Evolutionary conservation across 2,888 invertebrate genomes (phyloP), one percentile per base, ranked within the genome.

Genomic region (Punctoribates punctum): DNA sequence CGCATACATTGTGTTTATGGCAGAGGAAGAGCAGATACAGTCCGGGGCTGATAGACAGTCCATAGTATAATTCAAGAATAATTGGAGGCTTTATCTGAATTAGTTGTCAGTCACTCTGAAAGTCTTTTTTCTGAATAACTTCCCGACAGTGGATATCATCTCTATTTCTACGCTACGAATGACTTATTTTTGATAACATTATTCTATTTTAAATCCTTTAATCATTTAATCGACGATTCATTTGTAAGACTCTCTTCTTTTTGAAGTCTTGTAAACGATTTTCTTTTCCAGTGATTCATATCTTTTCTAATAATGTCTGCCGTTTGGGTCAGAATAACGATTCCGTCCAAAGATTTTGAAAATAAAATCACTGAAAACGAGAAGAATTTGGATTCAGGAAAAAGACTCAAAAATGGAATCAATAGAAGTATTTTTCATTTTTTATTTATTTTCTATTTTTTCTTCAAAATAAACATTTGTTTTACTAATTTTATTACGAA

Each of bases 241-340:
- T 27, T 62, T 20, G 34, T 29, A 3, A 62, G 23, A 62, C 20
- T 20, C 9, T 27, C 13, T 1, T 23, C 17, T 62, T 62, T 17
- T 62, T 42, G 42, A 42, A 42, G 42, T 42, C 13, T 1, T 9
- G 13, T 42, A 42, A 42, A 42, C n/a, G n/a, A 54, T 5, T 23
- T 54, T 5, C 6, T 54, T n/a, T n/a, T 54, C 20, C n/a, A 54
- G 23, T 27, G 4, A 38, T 20, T 29, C 6, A 38, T 0, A 23
- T 48, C 0, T 51, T 13, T 23, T 0, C 13, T 27, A 57, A 74
- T 38, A 62, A 77, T 77, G 77, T 60, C 75, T 57, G 65, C 75
- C 1, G 77, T 77, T 70, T 75, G 27, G 75, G 73, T 77, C 15
- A 75, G 75, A 20, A 73, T 77, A 27, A 75, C 65, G 20, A 72